Evolutionary conservation across 2,113 vertebrate species (phyloP).

Genomic region (Coptodon rendalli): DNA sequence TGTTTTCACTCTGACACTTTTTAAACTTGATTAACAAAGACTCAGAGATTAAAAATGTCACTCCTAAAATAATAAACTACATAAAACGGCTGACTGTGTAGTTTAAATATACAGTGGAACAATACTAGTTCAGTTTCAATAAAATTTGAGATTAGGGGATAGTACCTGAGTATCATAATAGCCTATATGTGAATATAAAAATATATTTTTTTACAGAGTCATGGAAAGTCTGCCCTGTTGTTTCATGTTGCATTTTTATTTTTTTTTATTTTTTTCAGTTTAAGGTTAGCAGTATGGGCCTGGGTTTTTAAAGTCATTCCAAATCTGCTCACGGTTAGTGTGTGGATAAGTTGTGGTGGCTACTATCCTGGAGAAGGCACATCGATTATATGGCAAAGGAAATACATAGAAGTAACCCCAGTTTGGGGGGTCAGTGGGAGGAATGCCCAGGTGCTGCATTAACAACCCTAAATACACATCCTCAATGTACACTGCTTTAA

Average conservation of each 20-base stretch:
- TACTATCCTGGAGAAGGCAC: conserved; percentile 41
- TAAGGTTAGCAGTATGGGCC: conserved; percentile 35
- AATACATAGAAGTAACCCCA: background rate
- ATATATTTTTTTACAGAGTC: background rate
- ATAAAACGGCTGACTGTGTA: background rate
- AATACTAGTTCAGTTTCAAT: background rate
- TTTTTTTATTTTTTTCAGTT: background rate
- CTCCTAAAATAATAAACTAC: background rate
- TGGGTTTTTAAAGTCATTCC: conserved; percentile 46
- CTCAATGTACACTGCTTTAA: conserved; percentile 71
- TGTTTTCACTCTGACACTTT: background rate
- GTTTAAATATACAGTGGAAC: background rate
- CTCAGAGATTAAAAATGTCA: background rate
- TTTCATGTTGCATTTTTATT: background rate
- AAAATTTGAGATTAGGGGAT: background rate
- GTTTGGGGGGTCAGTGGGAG: background rate
- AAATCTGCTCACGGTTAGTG: background rate
- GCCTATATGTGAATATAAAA: background rate
- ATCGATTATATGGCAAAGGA: conserved; percentile 28
- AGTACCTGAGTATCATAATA: background rate
- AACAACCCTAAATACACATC: conserved; percentile 69
- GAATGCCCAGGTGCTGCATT: conserved; percentile 48
- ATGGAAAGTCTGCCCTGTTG: background rate
- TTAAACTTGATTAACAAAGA: background rate
- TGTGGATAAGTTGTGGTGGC: background rate